Evolutionary conservation across 2,797 vertebrate genomes (phyloP).

Genomic region (Apogon hyalosoma): DNA sequence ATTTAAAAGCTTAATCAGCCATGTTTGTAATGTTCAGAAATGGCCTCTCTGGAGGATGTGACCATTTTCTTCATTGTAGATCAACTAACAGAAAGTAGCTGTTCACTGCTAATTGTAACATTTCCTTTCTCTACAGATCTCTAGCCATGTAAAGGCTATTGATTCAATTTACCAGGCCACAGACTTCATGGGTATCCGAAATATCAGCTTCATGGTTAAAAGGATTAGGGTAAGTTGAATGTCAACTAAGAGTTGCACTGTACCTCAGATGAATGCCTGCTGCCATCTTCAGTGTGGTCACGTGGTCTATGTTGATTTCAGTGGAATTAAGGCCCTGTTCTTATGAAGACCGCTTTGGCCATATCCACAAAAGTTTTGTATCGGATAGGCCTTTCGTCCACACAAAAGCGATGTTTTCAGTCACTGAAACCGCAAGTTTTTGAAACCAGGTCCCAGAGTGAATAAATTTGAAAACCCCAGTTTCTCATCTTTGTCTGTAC

Average conservation of each 20-base stretch:
- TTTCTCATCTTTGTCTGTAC: too few relatives aligned
- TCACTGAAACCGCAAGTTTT: too few relatives aligned
- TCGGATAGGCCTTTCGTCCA: too few relatives aligned
- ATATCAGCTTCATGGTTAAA: slow-evolving; percentile 99
- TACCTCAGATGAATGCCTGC: slow-evolving; percentile 12
- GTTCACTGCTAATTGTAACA: neutral
- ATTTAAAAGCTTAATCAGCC: neutral
- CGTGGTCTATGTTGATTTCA: neutral
- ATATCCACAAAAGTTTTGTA: too few relatives aligned
- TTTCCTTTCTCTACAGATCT: slow-evolving; percentile 86
- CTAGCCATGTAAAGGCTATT: slow-evolving; percentile 97
- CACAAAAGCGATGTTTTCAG: too few relatives aligned
- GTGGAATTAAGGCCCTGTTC: neutral
- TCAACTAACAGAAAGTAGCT: neutral
- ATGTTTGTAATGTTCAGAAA: slow-evolving; percentile 6
- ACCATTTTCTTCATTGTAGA: neutral
- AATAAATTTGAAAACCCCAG: too few relatives aligned
- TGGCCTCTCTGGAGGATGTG: neutral
- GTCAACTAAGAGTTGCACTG: neutral
- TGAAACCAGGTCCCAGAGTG: too few relatives aligned
- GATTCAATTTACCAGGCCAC: slow-evolving; percentile 96
- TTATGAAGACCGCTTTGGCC: too few relatives aligned
- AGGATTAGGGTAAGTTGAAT: slow-evolving; percentile 90
- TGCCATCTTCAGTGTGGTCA: slow-evolving; percentile 13
- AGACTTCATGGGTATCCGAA: slow-evolving; percentile 95